Evolutionary conservation across 2,797 vertebrate genomes (phyloP).

Genomic region (Amblyopsis hoosieri): DNA sequence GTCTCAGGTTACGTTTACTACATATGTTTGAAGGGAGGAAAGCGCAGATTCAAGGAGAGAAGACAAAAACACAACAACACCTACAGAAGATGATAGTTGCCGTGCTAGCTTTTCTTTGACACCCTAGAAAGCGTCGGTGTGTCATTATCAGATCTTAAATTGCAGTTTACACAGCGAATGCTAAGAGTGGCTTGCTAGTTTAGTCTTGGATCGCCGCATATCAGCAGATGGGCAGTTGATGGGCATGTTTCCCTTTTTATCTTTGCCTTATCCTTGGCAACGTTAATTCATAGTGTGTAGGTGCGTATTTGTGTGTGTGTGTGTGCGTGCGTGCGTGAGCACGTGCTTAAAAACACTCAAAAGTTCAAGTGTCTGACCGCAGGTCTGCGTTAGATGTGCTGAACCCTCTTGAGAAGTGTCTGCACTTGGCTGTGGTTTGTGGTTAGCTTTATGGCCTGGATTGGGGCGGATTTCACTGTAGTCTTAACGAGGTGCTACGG

Average conservation of each 20-base stretch:
- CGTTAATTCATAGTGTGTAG: conserved; percentile 12
- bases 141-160: too few relatives aligned
- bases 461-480: conserved; percentile 66
- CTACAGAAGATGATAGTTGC: neutral
- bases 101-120: too few relatives aligned
- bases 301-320: neutral
- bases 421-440: conserved; percentile 56
- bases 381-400: conserved; percentile 18
- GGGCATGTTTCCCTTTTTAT: neutral
- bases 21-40: conserved; percentile 30
- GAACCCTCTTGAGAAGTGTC: conserved; percentile 29
- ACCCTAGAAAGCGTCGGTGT: too few relatives aligned
- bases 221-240: neutral
- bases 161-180: neutral
- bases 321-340: conserved; percentile 27
- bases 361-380: conserved; percentile 23
- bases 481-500: conserved; percentile 72
- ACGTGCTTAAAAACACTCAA: conserved; percentile 72
- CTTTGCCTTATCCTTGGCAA: conserved; percentile 10
- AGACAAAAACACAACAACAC: neutral
- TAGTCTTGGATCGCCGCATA: neutral
- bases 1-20: conserved; percentile 76
- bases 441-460: conserved; percentile 68
- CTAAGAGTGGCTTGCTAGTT: too few relatives aligned
- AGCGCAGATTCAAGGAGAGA: conserved; percentile 17